Percentiles rank a stretch among this genome's conserved stretches.
phyloP scores from a whole-genome alignment of 2,113 vertebrate species.

The Orcinus orca region DNA sequence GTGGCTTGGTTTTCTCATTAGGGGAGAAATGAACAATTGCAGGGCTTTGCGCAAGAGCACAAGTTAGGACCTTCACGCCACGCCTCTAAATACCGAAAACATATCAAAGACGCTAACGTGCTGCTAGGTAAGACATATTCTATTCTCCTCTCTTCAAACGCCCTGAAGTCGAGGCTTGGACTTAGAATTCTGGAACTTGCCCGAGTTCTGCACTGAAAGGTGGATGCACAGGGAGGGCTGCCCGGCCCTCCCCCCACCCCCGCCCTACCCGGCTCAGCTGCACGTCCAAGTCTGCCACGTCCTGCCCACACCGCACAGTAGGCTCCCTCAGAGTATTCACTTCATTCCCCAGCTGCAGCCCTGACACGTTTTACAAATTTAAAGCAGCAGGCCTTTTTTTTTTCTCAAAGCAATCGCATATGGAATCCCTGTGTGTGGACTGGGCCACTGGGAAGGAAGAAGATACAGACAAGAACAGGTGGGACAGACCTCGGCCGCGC shows the following conservation, averaged over 20 bases:
- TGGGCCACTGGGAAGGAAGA: neutral
- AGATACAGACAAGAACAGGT: neutral
- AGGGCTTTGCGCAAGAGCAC: neutral
- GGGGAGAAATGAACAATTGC: neutral
- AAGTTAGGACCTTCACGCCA: neutral
- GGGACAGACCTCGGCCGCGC: rapidly evolving
- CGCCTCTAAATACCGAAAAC: neutral
- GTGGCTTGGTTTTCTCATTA: neutral
- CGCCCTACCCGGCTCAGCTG: neutral
- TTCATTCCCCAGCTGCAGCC: neutral
- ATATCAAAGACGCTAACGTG: neutral
- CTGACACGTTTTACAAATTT: too few species aligned
- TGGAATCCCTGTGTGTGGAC: neutral
- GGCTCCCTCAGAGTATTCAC: rapidly evolving
- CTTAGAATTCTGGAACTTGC: neutral
- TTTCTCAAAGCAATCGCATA: neutral
- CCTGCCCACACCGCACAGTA: neutral
- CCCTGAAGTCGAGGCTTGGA: neutral
- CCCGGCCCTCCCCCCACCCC: neutral
- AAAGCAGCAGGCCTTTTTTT: neutral
- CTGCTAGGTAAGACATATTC: neutral
- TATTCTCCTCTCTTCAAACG: neutral
- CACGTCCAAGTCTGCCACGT: rapidly evolving
- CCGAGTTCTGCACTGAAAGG: rapidly evolving
- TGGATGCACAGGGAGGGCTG: neutral